phyloP scores from a whole-genome alignment of 2,113 vertebrate species.

The Lycaon pictus region DNA sequence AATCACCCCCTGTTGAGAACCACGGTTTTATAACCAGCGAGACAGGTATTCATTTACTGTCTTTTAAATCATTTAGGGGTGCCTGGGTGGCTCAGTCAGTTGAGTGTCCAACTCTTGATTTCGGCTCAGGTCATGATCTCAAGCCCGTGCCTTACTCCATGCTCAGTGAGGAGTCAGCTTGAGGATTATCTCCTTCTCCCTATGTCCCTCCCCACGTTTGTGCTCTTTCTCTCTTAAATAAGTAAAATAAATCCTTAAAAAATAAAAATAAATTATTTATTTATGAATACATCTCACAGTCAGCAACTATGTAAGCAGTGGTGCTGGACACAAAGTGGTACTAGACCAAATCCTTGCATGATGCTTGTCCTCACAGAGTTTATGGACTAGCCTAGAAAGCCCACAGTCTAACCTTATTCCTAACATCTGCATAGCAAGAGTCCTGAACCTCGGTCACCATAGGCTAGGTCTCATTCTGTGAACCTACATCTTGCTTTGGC shows the following conservation, averaged over 20 bases:
- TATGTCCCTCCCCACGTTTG: background rate
- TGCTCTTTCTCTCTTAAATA: background rate
- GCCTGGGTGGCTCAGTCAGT: background rate
- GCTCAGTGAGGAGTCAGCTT: background rate
- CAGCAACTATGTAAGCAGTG: background rate
- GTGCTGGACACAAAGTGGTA: background rate
- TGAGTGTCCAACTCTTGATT: background rate
- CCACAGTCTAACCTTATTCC: background rate
- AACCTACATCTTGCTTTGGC: background rate
- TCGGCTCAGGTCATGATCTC: background rate
- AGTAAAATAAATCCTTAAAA: background rate
- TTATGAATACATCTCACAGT: background rate
- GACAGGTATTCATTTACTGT: background rate
- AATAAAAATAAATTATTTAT: background rate
- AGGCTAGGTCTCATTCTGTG: background rate
- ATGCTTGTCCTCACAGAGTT: background rate
- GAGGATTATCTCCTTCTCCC: background rate
- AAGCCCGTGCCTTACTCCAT: background rate
- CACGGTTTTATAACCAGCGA: conserved; percentile 26
- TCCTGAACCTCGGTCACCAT: background rate
- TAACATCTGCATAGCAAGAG: conserved; percentile 10
- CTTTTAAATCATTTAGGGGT: conserved; percentile 11
- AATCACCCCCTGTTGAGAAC: background rate
- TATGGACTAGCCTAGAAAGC: background rate
- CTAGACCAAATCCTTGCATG: background rate